Conservation (phyloP, 2,113 vertebrate species). For the Micromys minutus region DNA sequence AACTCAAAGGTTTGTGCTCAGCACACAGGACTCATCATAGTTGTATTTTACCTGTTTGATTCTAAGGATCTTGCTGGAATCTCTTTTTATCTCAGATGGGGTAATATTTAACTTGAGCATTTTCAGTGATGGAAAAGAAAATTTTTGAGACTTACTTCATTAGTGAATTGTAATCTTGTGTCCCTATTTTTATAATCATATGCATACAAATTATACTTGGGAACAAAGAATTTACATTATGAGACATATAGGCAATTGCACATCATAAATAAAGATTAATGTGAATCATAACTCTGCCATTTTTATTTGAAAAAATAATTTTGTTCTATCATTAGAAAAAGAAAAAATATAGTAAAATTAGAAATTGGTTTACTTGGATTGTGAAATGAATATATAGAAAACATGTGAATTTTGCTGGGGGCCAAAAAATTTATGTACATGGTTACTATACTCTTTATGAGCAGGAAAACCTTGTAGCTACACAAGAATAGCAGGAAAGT, state of each 20-base stretch:
- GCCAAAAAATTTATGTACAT: neutral
- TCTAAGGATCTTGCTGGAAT: neutral
- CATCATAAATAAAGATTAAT: neutral
- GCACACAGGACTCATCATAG: neutral
- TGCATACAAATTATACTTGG: neutral
- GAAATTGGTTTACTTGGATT: neutral
- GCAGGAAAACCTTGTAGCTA: neutral
- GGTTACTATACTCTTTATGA: neutral
- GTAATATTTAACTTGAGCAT: neutral
- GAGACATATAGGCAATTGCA: neutral
- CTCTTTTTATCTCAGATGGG: neutral
- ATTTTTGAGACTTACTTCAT: neutral
- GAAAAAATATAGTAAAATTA: neutral
- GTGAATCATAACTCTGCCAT: neutral
- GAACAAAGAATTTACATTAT: neutral
- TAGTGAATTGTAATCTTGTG: neutral
- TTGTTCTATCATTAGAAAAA: neutral
- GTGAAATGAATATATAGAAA: neutral
- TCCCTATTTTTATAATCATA: neutral
- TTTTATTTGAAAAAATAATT: conserved; percentile 28
- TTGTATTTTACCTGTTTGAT: neutral
- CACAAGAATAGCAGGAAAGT: neutral
- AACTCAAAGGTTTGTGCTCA: neutral
- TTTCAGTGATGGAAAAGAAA: neutral
- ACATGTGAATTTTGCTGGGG: neutral